These are phyloP conservation scores for Anarrhichthys ocellatus DNA, from an alignment of 2,113 vertebrate genomes.

Conservation along the genomic window DNA sequence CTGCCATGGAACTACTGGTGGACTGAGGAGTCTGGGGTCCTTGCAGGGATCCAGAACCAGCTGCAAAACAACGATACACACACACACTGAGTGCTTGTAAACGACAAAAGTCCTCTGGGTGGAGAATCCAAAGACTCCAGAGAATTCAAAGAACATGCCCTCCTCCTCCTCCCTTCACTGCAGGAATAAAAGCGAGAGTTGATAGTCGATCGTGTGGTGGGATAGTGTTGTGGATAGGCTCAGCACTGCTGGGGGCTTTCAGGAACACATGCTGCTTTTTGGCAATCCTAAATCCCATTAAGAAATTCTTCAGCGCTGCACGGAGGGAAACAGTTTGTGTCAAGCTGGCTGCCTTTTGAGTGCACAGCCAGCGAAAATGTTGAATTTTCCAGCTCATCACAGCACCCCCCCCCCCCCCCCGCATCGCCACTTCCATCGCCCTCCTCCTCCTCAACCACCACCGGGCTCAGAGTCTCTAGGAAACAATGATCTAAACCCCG, in stretches of 20 bases:
- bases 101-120: background rate
- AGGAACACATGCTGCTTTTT: constrained; percentile 60
- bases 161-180: background rate
- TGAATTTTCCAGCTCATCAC: constrained; percentile 55
- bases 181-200: constrained; percentile 28
- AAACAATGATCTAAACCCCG: constrained; percentile 61
- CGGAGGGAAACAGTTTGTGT: constrained; percentile 52
- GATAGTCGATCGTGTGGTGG: constrained; percentile 39
- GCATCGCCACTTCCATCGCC: background rate
- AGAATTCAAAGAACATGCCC: constrained; percentile 27
- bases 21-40: constrained; percentile 99
- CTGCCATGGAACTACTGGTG: constrained; percentile 98
- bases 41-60: constrained; percentile 98
- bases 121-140: constrained; percentile 4
- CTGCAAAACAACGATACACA: constrained; percentile 78
- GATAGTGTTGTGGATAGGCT: constrained; percentile 20
- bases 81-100: background rate
- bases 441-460: constrained; percentile 13
- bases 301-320: constrained; percentile 57
- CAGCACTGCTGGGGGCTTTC: constrained; percentile 52
- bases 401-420: background rate
- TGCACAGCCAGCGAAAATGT: constrained; percentile 54
- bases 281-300: constrained; percentile 72
- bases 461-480: constrained; percentile 41
- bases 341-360: constrained; percentile 55